Conservation (phyloP, 2,888 invertebrate genomes). For the Caenorhabditis sp. region DNA sequence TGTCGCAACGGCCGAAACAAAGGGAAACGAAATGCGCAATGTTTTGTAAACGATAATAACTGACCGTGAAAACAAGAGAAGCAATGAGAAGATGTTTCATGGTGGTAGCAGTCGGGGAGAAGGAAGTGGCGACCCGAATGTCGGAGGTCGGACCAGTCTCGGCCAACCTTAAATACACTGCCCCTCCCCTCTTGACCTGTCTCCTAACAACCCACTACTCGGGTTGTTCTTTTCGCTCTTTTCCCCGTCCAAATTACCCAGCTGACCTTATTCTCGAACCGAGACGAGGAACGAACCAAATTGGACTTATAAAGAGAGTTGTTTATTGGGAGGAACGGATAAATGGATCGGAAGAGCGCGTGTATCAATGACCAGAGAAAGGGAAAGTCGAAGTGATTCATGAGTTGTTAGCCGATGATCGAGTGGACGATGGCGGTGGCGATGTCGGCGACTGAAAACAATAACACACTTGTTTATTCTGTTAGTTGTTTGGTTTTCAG, state of each 20-base stretch:
- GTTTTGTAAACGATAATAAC: slow-evolving; percentile 2
- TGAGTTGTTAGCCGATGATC: slow-evolving; percentile 40
- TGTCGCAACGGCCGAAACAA: slow-evolving; percentile 1
- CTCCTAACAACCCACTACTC: background rate
- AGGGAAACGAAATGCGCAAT: background rate
- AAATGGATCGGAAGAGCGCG: background rate
- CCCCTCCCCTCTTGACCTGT: slow-evolving; percentile 4
- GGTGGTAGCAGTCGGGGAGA: background rate
- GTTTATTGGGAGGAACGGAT: slow-evolving; percentile 15
- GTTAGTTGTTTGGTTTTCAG: slow-evolving; percentile 25
- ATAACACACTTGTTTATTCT: slow-evolving; percentile 20
- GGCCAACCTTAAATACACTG: slow-evolving; percentile 33
- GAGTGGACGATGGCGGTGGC: slow-evolving; percentile 1
- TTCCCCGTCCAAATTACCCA: slow-evolving; percentile 20
- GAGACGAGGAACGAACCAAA: slow-evolving; percentile 6
- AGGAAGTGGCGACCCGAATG: slow-evolving; percentile 38
- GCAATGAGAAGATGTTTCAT: slow-evolving; percentile 46
- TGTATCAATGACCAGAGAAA: slow-evolving; percentile 26
- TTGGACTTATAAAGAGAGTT: slow-evolving; percentile 5
- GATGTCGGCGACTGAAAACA: slow-evolving; percentile 35
- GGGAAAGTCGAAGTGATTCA: slow-evolving; percentile 41
- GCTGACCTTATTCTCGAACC: slow-evolving; percentile 34
- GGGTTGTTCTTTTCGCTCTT: slow-evolving; percentile 45
- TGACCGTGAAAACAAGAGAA: slow-evolving; percentile 39
- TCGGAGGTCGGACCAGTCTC: slow-evolving; percentile 40